Percentiles rank a stretch among this genome's conserved stretches.
phyloP scores from a whole-genome alignment of 2,888 invertebrate genomes.

The Volucella inanis region DNA sequence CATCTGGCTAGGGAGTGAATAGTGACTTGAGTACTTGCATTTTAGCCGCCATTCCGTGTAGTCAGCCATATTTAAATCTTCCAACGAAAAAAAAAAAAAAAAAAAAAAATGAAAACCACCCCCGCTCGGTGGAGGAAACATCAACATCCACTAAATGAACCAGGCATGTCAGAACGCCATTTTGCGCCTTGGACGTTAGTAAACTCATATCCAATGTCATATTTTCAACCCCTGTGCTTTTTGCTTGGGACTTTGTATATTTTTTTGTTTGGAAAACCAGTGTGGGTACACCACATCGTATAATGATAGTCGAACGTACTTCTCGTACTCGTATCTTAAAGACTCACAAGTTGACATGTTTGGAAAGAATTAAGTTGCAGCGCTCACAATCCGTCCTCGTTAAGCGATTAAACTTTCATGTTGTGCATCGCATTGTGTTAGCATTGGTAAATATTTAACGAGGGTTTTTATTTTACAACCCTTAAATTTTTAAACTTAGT shows the following conservation, averaged over 20 bases:
- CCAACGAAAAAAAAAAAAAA: background rate
- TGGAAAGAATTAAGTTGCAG: constrained; percentile 60
- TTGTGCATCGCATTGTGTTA: constrained; percentile 51
- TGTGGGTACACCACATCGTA: background rate
- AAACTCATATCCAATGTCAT: constrained; percentile 16
- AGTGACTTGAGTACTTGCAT: background rate
- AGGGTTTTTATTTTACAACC: constrained; percentile 72
- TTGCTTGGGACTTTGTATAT: too few relatives aligned
- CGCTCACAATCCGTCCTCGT: constrained; percentile 55
- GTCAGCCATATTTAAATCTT: constrained; percentile 71
- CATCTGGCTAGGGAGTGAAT: constrained; percentile 51
- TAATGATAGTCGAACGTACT: background rate
- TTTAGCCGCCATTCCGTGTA: constrained; percentile 30
- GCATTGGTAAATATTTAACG: constrained; percentile 60
- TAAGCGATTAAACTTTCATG: constrained; percentile 66
- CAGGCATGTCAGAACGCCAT: constrained; percentile 70
- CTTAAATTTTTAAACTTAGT: constrained; percentile 55
- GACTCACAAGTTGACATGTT: constrained; percentile 70
- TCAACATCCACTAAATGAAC: constrained; percentile 50
- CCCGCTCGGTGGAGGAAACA: constrained; percentile 21
- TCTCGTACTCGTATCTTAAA: constrained; percentile 41
- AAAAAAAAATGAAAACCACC: constrained; percentile 31
- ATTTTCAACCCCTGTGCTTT: constrained; percentile 7
- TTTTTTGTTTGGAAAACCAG: too few relatives aligned
- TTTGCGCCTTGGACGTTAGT: constrained; percentile 53